Conservation (phyloP, 1,140 invertebrate species). For the Cardiocondyla obscurior region DNA sequence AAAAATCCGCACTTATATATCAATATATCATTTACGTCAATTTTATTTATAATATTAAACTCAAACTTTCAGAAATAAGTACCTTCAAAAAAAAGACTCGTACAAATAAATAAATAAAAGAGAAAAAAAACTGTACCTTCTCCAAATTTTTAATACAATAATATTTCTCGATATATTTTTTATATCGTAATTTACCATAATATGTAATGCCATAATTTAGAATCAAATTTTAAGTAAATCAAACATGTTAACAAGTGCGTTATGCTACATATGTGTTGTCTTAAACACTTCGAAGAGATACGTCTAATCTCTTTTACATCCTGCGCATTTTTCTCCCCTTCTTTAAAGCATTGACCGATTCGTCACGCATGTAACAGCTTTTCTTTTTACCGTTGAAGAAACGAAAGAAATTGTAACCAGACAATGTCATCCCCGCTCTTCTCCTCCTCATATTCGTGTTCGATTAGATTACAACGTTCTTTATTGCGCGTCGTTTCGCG, state of each 20-base stretch:
- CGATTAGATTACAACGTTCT: not conserved
- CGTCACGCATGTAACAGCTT: not conserved
- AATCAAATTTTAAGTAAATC: no score
- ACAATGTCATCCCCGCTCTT: not conserved
- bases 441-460: not conserved
- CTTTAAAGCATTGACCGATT: not conserved
- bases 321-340: not conserved
- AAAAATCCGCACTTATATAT: not conserved
- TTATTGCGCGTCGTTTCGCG: not conserved
- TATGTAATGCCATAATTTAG: no score
- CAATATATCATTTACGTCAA: not conserved
- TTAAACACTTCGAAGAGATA: no score
- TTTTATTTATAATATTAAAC: not conserved
- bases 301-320: not conserved
- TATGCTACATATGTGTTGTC: no score
- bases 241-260: no score
- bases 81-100: no score
- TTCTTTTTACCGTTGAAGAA: slow-evolving; percentile 2
- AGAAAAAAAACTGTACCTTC: no score
- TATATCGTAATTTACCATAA: no score
- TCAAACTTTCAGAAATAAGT: no score
- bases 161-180: no score
- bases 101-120: no score
- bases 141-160: no score
- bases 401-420: not conserved